phyloP scores from a whole-genome alignment of 2,113 vertebrate species.

The Perca schrenkii region DNA sequence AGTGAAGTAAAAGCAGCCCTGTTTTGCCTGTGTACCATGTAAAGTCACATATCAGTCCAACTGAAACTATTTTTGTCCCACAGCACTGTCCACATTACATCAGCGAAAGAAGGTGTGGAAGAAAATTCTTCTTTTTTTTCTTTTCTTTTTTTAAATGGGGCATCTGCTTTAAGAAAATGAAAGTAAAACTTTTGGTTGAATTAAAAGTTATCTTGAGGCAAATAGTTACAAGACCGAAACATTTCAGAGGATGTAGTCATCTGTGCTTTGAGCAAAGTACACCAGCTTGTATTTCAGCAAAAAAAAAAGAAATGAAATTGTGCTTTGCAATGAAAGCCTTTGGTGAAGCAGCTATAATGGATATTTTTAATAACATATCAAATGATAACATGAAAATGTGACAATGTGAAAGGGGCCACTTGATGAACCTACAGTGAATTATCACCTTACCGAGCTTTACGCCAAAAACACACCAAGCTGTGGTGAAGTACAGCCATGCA shows the following conservation, averaged over 20 bases:
- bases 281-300: background rate
- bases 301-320: background rate
- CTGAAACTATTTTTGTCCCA: conserved; percentile 13
- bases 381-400: background rate
- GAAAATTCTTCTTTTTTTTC: no score
- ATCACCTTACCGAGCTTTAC: background rate
- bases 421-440: background rate
- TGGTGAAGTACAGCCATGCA: no score
- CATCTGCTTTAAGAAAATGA: background rate
- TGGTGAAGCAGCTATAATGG: background rate
- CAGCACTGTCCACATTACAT: conserved; percentile 18
- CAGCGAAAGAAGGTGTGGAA: conserved; percentile 5
- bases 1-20: conserved; percentile 1
- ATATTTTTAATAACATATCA: background rate
- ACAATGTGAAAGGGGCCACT: background rate
- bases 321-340: background rate
- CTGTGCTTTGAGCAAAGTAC: background rate
- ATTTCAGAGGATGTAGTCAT: conserved; percentile 37
- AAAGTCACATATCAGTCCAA: conserved; percentile 9
- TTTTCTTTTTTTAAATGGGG: background rate
- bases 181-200: conserved; percentile 11
- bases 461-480: no score
- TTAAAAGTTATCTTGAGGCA: conserved; percentile 12
- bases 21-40: background rate
- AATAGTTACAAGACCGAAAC: background rate